Percentiles rank a stretch among this genome's conserved stretches.
phyloP scores from a whole-genome alignment of 2,113 vertebrate species.

The Proterorhinus semilunaris region DNA sequence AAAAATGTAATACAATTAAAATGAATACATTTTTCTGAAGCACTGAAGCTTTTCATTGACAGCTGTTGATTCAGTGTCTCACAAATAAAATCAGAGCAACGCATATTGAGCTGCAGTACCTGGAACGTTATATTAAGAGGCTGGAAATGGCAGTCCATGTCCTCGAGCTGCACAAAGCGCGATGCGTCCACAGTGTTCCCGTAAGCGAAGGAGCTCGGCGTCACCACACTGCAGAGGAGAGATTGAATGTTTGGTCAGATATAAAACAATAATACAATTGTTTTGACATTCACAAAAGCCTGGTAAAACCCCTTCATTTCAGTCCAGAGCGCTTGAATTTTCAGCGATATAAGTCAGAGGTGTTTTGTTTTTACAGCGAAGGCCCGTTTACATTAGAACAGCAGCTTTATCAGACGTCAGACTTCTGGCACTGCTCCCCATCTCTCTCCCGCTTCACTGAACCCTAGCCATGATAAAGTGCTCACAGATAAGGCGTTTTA shows the following conservation, averaged over 20 bases:
- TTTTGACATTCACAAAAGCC: background rate
- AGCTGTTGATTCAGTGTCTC: no score
- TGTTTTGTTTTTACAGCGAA: conserved; percentile 31
- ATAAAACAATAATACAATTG: background rate
- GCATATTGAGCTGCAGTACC: conserved; percentile 70
- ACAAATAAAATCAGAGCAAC: no score
- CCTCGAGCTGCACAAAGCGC: conserved; percentile 85
- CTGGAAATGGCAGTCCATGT: conserved; percentile 91
- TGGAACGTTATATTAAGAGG: conserved; percentile 93
- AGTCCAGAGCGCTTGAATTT: conserved; percentile 16
- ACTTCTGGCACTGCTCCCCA: conserved; percentile 53
- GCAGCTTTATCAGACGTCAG: conserved; percentile 63
- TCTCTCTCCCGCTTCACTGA: conserved; percentile 53
- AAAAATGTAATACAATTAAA: no score
- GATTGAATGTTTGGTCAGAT: background rate
- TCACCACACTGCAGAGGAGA: conserved; percentile 81
- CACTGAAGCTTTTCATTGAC: no score
- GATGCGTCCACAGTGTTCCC: conserved; percentile 88
- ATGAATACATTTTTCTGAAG: no score
- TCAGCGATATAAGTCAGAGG: conserved; percentile 37
- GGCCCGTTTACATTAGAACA: conserved; percentile 48
- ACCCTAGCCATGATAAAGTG: conserved; percentile 52
- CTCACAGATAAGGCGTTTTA: conserved; percentile 63
- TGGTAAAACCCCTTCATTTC: background rate
- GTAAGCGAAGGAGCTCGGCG: conserved; percentile 89